These are phyloP conservation scores for Epicauta chinensis DNA, from an alignment of 1,140 invertebrate genomes.

Conservation along the genomic window DNA sequence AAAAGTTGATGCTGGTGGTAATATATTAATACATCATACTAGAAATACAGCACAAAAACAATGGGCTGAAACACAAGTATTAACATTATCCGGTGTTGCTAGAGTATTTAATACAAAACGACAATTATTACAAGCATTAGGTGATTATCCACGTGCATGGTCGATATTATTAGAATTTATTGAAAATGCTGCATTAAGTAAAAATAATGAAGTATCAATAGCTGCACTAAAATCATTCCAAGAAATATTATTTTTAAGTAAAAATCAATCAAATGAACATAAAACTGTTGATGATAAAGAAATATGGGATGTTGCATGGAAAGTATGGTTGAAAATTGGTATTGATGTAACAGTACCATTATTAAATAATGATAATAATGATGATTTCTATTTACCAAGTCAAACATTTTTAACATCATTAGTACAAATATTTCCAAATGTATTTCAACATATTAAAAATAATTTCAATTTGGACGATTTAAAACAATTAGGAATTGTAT, in stretches of 20 bases:
- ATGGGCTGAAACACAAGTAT: constrained; percentile 91
- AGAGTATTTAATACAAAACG: constrained; percentile 84
- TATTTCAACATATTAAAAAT: constrained; percentile 84
- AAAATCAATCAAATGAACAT: constrained; percentile 42
- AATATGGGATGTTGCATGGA: constrained; percentile 75
- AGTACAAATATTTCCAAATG: constrained; percentile 88
- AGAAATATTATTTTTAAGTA: constrained; percentile 73
- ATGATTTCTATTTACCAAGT: constrained; percentile 74
- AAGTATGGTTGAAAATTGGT: constrained; percentile 81
- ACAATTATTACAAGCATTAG: constrained; percentile 72
- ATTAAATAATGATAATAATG: constrained; percentile 39
- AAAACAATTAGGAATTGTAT: constrained; percentile 69
- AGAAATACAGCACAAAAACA: constrained; percentile 98
- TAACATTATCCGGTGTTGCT: constrained; percentile 58
- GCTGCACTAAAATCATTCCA: constrained; percentile 93
- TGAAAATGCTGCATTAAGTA: constrained; percentile 82
- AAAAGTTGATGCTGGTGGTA: constrained; percentile 86
- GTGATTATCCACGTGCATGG: constrained; percentile 91
- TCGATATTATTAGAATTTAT: constrained; percentile 87
- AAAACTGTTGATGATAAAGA: constrained; percentile 48
- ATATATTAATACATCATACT: constrained; percentile 97
- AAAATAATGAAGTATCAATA: constrained; percentile 91
- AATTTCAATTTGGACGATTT: constrained; percentile 71
- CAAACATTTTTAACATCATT: constrained; percentile 89
- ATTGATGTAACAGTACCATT: constrained; percentile 66